Base-by-base conservation (phyloP, 2,888 invertebrate genomes). In the Trypoxylon attenuatum region DNA sequence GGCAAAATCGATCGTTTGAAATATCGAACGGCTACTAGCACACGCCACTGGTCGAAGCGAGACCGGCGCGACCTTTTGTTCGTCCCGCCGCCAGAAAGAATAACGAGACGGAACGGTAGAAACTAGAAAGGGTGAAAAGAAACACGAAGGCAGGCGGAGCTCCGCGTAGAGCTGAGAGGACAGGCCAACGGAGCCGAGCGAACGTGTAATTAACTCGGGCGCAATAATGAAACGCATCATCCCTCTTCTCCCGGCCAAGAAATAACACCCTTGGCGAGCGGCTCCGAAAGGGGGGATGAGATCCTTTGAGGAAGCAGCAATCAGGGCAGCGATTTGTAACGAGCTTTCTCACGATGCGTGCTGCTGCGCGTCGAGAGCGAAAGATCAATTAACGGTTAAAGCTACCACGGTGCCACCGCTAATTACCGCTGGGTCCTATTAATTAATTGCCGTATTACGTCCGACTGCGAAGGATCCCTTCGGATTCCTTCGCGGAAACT, bases 301-400 rank as follows among this genome's bases (percentile, higher is more conserved):
- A 54, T 54, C 62, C 57, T 65, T 67, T 56, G 69, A 63, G 56
- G 47, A 61, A 55, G 59, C 53, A 57, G 72, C 69, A 75, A 74
- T 72, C 61, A 56, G 52, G 16, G 18, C 62, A 15, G 16, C 51
- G 66, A 63, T 64, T 68, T 55, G 62, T 74, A 81, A 83, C 83
- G 80, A 78, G 74, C 80, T 78, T 83, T 83, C 83, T 80, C 83
- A 83, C 82, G 82, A 77, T 69, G 64, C 74, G 65, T 64, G 71
- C 66, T 71, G 59, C n/a, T 10, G 33, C 41, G 64, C 59, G n/a
- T n/a, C n/a, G n/a, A n/a, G n/a, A n/a, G n/a, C n/a, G n/a, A n/a
- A n/a, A n/a, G 63, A 68, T 70, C 76, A 76, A 77, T 80, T 79
- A 80, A 77, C 78, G 49, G 69, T 57, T 67, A 71, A 71, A 74